Conservation (phyloP, 2,797 vertebrate species). For the Acridotheres tristis region DNA sequence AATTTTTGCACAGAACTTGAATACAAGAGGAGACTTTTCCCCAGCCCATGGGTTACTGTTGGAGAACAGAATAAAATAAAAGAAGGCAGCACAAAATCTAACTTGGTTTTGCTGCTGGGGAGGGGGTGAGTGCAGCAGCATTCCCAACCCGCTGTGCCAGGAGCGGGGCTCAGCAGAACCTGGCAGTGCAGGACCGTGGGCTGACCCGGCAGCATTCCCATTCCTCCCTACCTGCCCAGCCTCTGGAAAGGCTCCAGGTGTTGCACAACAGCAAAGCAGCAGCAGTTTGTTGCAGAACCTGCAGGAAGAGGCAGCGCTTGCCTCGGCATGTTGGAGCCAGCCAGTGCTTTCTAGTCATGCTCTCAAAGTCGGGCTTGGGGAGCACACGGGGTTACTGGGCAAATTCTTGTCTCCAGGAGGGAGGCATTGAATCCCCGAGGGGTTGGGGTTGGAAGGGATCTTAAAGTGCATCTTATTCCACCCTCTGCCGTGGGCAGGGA, state of each 20-base stretch:
- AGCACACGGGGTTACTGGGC: not conserved
- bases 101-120: not conserved
- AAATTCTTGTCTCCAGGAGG: not conserved
- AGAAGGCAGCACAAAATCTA: not conserved
- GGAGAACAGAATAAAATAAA: accelerated
- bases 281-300: slow-evolving; percentile 22
- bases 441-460: not conserved
- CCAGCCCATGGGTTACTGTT: not conserved
- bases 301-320: not conserved
- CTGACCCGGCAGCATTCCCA: not conserved
- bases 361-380: not conserved
- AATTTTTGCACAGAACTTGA: not conserved
- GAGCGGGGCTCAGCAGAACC: not conserved
- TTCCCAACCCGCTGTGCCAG: accelerated
- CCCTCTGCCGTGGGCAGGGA: no score
- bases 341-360: not conserved
- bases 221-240: not conserved
- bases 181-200: accelerated
- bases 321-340: not conserved
- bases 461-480: accelerated
- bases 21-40: accelerated
- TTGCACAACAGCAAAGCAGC: slow-evolving; percentile 23
- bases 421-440: not conserved
- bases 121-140: not conserved
- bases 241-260: slow-evolving; percentile 21